Evolutionary conservation across 1,140 invertebrate species (phyloP).

Genomic region (Oncopeltus fasciatus): DNA sequence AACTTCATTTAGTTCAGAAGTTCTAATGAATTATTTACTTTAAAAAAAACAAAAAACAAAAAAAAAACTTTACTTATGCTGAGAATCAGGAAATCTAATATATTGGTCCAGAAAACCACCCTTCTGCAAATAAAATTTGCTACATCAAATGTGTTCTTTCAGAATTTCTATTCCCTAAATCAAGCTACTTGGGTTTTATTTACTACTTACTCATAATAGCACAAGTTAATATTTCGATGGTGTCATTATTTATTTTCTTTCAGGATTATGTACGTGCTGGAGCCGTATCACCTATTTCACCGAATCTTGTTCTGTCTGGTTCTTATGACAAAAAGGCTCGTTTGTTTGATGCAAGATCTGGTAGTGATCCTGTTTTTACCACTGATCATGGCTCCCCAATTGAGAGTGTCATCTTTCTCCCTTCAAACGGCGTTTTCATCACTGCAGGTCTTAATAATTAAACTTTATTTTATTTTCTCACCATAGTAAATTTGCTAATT

Average conservation of each 20-base stretch:
- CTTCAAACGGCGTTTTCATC: constrained; percentile 76
- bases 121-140: too few species aligned
- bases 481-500: too few species aligned
- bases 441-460: constrained; percentile 50
- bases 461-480: too few species aligned
- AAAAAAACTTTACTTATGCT: too few species aligned
- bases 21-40: too few species aligned
- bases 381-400: constrained; percentile 83
- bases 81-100: too few species aligned
- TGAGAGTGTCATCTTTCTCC: constrained; percentile 77
- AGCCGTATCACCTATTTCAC: constrained; percentile 54
- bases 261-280: constrained; percentile 72
- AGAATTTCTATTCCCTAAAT: not conserved
- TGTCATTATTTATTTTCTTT: constrained; percentile 12
- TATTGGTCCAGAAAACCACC: too few species aligned
- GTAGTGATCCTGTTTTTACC: constrained; percentile 48
- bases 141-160: too few species aligned
- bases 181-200: not conserved
- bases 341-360: constrained; percentile 72
- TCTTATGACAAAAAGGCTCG: constrained; percentile 87
- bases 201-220: not conserved
- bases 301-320: constrained; percentile 67
- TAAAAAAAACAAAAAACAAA: too few species aligned
- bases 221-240: too few species aligned
- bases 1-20: too few species aligned